Evolutionary conservation across 92 coral and sea anemone species (phyloP).

Genomic region (Pocillopora meandrina): DNA sequence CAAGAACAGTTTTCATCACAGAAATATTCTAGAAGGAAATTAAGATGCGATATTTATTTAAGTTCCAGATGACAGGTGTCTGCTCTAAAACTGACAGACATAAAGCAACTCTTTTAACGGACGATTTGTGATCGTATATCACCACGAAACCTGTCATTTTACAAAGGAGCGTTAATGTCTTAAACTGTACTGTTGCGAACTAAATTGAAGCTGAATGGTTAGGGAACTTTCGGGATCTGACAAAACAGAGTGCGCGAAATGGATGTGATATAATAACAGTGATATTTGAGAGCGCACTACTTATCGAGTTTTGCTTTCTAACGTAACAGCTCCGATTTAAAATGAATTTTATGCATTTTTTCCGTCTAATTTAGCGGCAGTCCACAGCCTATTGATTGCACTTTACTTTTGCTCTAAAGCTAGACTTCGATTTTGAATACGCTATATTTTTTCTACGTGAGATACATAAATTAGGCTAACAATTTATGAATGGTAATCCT

Average conservation of each 20-base stretch:
- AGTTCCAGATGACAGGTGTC: neutral
- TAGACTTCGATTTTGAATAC: neutral
- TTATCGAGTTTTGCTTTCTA: too few relatives aligned
- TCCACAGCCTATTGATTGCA: too few relatives aligned
- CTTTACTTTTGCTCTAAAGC: too few relatives aligned
- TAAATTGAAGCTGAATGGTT: neutral
- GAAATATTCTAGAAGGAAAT: neutral
- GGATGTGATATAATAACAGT: neutral
- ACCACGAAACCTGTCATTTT: neutral
- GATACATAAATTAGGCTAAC: constrained; percentile 1
- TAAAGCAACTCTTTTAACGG: neutral
- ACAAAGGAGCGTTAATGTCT: neutral
- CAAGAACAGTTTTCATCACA: neutral
- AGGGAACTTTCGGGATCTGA: neutral
- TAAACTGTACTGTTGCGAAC: neutral
- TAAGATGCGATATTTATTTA: neutral
- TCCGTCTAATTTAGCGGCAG: too few relatives aligned
- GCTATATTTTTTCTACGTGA: neutral
- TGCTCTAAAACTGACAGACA: neutral
- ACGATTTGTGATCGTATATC: neutral
- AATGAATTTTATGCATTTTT: too few relatives aligned
- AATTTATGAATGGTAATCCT: constrained; percentile 12
- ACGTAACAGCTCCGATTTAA: too few relatives aligned
- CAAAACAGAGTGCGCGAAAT: neutral
- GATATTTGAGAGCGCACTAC: too few relatives aligned